These are phyloP conservation scores for Magallana nippona DNA, from an alignment of 2,888 invertebrate genomes.

Conservation along the genomic window DNA sequence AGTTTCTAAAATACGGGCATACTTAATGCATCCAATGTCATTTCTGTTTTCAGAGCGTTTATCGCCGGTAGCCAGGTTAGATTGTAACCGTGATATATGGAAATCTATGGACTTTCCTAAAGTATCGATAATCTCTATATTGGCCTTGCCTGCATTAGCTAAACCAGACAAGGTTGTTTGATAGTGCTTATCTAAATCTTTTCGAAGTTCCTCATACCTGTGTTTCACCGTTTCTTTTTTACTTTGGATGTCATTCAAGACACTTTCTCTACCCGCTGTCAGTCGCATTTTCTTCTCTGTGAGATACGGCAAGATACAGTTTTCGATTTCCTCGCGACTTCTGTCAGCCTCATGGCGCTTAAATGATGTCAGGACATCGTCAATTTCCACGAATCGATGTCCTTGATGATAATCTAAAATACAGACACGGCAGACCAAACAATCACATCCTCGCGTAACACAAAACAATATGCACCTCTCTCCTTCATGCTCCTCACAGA, in stretches of 20 bases:
- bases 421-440: constrained; percentile 24
- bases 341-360: constrained; percentile 28
- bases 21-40: constrained; percentile 5
- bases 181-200: constrained; percentile 32
- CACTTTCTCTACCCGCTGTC: constrained; percentile 16
- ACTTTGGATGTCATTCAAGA: constrained; percentile 17
- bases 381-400: constrained; percentile 34
- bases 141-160: constrained; percentile 22
- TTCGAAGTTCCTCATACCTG: constrained; percentile 31
- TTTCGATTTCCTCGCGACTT: constrained; percentile 35
- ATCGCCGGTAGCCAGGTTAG: not conserved
- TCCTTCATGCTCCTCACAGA: not conserved
- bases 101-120: constrained; percentile 21
- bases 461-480: constrained; percentile 27
- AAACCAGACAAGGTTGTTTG: constrained; percentile 5
- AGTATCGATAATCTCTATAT: constrained; percentile 6
- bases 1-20: not conserved
- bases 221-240: constrained; percentile 37
- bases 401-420: constrained; percentile 37
- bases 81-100: constrained; percentile 12
- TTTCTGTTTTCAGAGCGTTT: not conserved
- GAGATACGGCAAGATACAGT: constrained; percentile 28
- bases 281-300: constrained; percentile 30
- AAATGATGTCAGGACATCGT: constrained; percentile 18
- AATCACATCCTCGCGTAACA: constrained; percentile 32